Evolutionary conservation across 2,888 invertebrate species (phyloP).

Genomic region (Euplagia quadripunctaria): DNA sequence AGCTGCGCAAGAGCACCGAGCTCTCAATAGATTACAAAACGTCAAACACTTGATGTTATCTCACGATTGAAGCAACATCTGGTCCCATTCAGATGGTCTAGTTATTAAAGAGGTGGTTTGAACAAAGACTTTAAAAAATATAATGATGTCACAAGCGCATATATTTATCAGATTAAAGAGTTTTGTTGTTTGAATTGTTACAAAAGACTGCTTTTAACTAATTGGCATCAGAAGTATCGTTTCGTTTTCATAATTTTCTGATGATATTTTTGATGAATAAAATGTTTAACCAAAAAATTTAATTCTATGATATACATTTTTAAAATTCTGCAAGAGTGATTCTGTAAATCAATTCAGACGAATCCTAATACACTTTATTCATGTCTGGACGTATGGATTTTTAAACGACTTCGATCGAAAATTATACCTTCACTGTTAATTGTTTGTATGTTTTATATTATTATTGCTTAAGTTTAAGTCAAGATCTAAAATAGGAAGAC

Average conservation of each 20-base stretch:
- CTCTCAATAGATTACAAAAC: constrained; percentile 38
- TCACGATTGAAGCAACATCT: constrained; percentile 17
- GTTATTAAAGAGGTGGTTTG: constrained; percentile 9
- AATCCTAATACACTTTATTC: too few relatives aligned
- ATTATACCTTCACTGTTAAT: too few relatives aligned
- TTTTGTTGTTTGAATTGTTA: neutral
- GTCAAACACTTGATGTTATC: constrained; percentile 37
- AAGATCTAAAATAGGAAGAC: too few relatives aligned
- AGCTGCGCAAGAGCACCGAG: constrained; percentile 16
- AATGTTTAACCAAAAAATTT: too few relatives aligned
- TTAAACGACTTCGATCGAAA: too few relatives aligned
- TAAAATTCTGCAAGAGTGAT: too few relatives aligned
- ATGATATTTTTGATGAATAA: too few relatives aligned
- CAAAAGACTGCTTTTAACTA: neutral
- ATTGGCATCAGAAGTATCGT: neutral
- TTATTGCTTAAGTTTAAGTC: too few relatives aligned
- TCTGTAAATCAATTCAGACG: too few relatives aligned
- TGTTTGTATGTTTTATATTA: too few relatives aligned
- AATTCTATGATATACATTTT: too few relatives aligned
- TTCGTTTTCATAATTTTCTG: neutral
- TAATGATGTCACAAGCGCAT: constrained; percentile 3
- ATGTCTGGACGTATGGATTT: too few relatives aligned
- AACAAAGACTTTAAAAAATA: constrained; percentile 2
- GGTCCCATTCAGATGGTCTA: constrained; percentile 13
- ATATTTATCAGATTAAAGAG: constrained; percentile 5